Conservation (phyloP, 2,888 invertebrate species). For the Tuberolachnus salignus region DNA sequence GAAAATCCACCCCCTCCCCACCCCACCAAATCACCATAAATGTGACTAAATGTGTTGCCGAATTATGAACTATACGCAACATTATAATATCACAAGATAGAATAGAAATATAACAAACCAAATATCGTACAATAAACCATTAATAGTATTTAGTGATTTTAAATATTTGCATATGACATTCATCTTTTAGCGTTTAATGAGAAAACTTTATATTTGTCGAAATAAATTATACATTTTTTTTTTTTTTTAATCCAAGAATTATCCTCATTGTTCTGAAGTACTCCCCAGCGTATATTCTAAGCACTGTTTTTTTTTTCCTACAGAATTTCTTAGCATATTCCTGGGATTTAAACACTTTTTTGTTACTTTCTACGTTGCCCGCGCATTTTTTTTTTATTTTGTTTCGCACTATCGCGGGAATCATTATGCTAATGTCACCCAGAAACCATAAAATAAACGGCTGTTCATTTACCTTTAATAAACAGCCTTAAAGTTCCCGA, state of each 20-base stretch:
- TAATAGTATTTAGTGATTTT: conserved; percentile 10
- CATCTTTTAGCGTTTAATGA: conserved; percentile 46
- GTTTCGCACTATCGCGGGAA: conserved; percentile 56
- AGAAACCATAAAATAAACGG: conserved; percentile 56
- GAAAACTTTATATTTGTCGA: conserved; percentile 51
- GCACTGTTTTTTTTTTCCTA: conserved; percentile 45
- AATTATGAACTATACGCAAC: no score
- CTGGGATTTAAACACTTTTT: conserved; percentile 56
- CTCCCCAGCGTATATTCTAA: conserved; percentile 50
- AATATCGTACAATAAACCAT: background rate
- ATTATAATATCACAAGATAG: no score
- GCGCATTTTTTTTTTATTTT: conserved; percentile 40
- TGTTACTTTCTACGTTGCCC: conserved; percentile 45
- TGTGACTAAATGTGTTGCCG: no score
- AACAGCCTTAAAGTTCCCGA: conserved; percentile 55
- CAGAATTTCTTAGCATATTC: conserved; percentile 55
- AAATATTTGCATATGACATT: conserved; percentile 41
- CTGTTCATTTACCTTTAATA: conserved; percentile 57
- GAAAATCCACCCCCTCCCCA: no score
- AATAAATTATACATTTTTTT: conserved; percentile 54
- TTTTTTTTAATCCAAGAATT: conserved; percentile 53
- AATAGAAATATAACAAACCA: no score
- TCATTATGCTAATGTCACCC: conserved; percentile 57
- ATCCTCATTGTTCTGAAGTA: conserved; percentile 52
- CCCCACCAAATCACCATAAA: no score